Evolutionary conservation across 2,888 invertebrate species (phyloP).

Genomic region (Rhamphomyia laevipes): DNA sequence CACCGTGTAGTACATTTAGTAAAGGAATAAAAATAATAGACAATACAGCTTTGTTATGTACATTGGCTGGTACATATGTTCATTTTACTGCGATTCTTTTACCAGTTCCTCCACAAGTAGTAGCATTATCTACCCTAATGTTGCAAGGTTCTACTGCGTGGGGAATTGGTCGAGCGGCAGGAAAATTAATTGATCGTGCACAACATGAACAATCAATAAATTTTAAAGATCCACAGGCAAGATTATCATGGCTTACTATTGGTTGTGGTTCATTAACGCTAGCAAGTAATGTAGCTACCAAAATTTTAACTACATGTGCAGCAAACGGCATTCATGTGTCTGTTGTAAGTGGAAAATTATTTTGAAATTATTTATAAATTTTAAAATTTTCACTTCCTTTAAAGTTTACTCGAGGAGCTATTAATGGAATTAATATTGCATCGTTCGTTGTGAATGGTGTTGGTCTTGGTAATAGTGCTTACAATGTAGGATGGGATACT

Average conservation of each 20-base stretch:
- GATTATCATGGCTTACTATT: no score
- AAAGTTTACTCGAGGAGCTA: no score
- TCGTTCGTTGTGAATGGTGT: constrained; percentile 30
- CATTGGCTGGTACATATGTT: constrained; percentile 19
- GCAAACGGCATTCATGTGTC: no score
- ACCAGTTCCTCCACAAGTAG: constrained; percentile 23
- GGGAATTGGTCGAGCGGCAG: constrained; percentile 22
- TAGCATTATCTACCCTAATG: no score
- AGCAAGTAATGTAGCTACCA: no score
- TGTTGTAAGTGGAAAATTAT: no score
- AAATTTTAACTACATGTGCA: no score
- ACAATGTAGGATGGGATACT: constrained; percentile 25
- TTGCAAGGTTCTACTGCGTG: constrained; percentile 21
- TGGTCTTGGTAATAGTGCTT: constrained; percentile 22
- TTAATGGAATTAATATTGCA: no score
- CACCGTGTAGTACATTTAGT: constrained; percentile 15
- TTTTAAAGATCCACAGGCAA: no score
- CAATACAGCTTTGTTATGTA: constrained; percentile 19
- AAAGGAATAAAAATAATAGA: constrained; percentile 18
- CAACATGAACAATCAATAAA: constrained; percentile 27
- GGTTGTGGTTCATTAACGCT: no score
- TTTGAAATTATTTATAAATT: no score
- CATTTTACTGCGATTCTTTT: constrained; percentile 12
- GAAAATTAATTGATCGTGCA: constrained; percentile 22
- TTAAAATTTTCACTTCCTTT: no score